Conservation (phyloP, 2,888 invertebrate genomes). For the Mellilla xanthometata region DNA sequence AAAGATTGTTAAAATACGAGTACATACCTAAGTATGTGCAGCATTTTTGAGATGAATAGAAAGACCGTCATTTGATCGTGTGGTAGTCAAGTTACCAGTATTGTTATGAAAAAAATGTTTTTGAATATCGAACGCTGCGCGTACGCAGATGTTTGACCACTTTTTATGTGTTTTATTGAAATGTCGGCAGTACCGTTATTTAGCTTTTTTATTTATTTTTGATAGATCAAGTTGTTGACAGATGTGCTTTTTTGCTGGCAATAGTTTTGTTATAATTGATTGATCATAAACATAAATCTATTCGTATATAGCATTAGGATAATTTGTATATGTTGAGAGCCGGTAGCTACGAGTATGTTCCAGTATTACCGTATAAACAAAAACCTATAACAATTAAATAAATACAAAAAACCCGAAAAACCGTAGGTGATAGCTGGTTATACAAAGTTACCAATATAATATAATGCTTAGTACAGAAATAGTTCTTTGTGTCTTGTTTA, state of each 20-base stretch:
- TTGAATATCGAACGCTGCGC: conserved; percentile 63
- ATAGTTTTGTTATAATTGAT: neutral
- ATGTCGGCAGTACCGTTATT: conserved; percentile 58
- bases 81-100: conserved; percentile 63
- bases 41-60: conserved; percentile 26
- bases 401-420: too few relatives aligned
- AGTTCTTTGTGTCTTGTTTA: too few relatives aligned
- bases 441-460: too few relatives aligned
- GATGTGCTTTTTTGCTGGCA: conserved; percentile 35
- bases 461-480: too few relatives aligned
- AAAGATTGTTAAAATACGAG: too few relatives aligned
- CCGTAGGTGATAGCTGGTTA: too few relatives aligned
- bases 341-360: too few relatives aligned
- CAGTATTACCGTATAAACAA: too few relatives aligned
- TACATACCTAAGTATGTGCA: neutral
- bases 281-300: too few relatives aligned
- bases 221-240: conserved; percentile 58
- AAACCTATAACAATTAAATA: too few relatives aligned
- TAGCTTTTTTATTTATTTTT: conserved; percentile 32
- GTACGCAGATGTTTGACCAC: conserved; percentile 71
- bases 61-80: conserved; percentile 52
- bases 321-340: too few relatives aligned
- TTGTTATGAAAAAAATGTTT: conserved; percentile 57
- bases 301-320: too few relatives aligned
- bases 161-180: conserved; percentile 68